Base-by-base conservation (phyloP, 2,888 invertebrate genomes). In the Drosophila kanekoi region DNA sequence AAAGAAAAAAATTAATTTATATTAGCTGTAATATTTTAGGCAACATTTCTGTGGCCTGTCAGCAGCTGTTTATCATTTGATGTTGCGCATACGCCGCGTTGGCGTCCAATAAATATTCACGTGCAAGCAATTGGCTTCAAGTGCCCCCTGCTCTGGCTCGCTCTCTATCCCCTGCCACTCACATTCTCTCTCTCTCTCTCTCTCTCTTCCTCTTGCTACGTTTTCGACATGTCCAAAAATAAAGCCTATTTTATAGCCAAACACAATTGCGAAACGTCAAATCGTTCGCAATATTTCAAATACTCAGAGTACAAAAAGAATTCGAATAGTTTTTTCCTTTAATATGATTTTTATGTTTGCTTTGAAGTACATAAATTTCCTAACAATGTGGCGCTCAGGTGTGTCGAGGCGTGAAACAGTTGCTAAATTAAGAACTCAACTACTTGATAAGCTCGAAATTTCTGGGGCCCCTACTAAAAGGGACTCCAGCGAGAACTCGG, bases 31-130 rank as follows among this genome's bases (percentile, higher is more conserved):
- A 49, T 65, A 56, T 65, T 63, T 65, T 48, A 48, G 69, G 47
- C 40, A 47, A 61, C 18, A 54, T 58, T 68, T 28, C 69, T 57
- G 62, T 52, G 72, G 65, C 56, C 67, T 63, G 66, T 63, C 62
- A 84, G 69, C 84, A 79, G 81, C 84, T 87, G 87, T 74, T 66
- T 62, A 54, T 37, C 63, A 76, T 57, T 69, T 58, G 20, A 69
- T 65, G 59, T 79, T 69, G 44, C 72, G 68, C 61, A 76, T 64
- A 60, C 72, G 69, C 49, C 64, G 64, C 57, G 57, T 69, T 72
- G 57, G 47, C 72, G 18, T 53, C 53, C 14, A 28, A 35, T n/a
- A 9, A 45, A 43, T 35, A 58, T 73, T 69, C 76, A 77, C 78
- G 76, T 76, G 76, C 76, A 65, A 64, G 37, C 69, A 77, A 58